phyloP scores from a whole-genome alignment of 2,113 vertebrate species.

The Mesocricetus auratus region DNA sequence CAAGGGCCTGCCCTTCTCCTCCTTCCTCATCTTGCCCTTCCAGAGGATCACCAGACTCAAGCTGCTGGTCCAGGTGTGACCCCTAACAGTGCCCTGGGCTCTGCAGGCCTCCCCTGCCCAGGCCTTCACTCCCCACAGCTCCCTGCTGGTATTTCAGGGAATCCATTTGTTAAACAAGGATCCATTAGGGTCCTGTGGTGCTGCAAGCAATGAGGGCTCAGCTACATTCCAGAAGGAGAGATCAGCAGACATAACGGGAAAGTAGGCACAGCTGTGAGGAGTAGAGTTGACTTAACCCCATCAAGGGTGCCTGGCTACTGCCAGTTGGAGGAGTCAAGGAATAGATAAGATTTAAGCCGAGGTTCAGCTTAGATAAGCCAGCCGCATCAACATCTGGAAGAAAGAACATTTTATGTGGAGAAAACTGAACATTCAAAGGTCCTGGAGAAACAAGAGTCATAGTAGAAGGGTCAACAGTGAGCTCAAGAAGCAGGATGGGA shows the following conservation, averaged over 20 bases:
- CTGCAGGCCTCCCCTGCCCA: accelerated
- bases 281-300: accelerated
- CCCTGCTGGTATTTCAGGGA: background rate
- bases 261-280: background rate
- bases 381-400: background rate
- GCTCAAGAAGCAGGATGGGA: background rate
- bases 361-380: background rate
- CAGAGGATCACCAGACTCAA: conserved; percentile 99
- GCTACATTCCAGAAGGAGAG: background rate
- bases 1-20: conserved; percentile 95
- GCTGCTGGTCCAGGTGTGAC: conserved; percentile 93
- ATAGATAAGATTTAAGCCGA: background rate
- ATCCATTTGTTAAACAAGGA: background rate
- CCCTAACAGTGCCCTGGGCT: background rate
- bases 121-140: accelerated
- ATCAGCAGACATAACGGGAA: background rate
- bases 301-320: background rate
- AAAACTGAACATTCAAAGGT: background rate
- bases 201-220: background rate
- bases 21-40: conserved; percentile 98
- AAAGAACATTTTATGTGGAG: background rate
- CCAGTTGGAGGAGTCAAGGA: background rate
- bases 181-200: background rate
- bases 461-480: background rate
- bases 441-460: background rate